A percentile compares a stretch with the other conserved stretches of the same genome.
Conservation (phyloP, 2,888 invertebrate species). For the Prionchulus punctatus region DNA sequence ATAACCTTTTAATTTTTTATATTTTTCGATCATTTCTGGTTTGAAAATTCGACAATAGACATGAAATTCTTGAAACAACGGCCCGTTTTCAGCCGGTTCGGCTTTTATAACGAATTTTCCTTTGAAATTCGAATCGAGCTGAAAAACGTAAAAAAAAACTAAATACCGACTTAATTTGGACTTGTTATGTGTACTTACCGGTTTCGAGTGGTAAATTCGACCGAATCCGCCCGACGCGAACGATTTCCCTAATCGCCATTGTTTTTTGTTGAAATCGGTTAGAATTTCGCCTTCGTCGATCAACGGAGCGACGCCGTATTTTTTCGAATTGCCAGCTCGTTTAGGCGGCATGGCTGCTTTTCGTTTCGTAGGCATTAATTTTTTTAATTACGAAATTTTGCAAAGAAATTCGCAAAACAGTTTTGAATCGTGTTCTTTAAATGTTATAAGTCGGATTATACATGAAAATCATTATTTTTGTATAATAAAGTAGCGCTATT, state of each 20-base stretch:
- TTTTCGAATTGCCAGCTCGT: neutral
- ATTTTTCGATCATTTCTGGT: slow-evolving; percentile 44
- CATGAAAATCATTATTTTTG: too few species aligned
- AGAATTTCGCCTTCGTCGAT: slow-evolving; percentile 16
- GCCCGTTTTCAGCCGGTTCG: slow-evolving; percentile 88
- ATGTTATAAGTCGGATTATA: too few species aligned
- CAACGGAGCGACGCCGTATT: slow-evolving; percentile 17
- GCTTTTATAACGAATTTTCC: slow-evolving; percentile 21
- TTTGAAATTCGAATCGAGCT: slow-evolving; percentile 8
- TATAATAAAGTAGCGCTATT: too few species aligned
- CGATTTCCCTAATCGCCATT: slow-evolving; percentile 22
- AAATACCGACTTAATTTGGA: too few species aligned
- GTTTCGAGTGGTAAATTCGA: slow-evolving; percentile 24
- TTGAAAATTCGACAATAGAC: slow-evolving; percentile 76
- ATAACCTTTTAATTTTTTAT: slow-evolving; percentile 15
- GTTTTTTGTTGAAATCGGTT: slow-evolving; percentile 15
- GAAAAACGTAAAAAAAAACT: slow-evolving; percentile 14
- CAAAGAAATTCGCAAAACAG: too few species aligned
- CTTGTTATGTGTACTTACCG: slow-evolving; percentile 19
- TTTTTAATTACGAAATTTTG: too few species aligned
- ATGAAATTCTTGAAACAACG: slow-evolving; percentile 91
- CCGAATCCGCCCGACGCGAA: slow-evolving; percentile 31
- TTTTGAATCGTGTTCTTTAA: too few species aligned
- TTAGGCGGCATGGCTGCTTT: neutral
- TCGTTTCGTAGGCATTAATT: slow-evolving; percentile 3